phyloP scores from a whole-genome alignment of 2,797 vertebrate genomes.

The Nyctalus aviator region DNA sequence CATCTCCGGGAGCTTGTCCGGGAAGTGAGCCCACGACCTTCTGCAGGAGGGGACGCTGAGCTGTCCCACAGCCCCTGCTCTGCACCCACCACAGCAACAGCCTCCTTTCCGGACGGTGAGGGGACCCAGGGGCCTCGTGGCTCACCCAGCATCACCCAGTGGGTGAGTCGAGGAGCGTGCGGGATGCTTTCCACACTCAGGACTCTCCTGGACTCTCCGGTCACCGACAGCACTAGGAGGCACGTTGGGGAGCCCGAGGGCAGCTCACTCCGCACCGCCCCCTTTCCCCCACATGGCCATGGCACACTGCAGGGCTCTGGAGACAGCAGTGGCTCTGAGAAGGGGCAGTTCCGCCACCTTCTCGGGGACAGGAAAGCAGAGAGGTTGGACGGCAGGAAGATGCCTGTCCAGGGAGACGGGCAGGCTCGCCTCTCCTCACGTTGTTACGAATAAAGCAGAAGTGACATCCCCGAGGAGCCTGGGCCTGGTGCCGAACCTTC shows the following conservation, averaged over 20 bases:
- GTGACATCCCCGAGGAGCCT: fast-evolving
- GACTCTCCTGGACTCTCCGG: not conserved
- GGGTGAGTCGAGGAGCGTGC: not conserved
- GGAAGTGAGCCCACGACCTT: fast-evolving
- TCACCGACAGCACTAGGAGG: not conserved
- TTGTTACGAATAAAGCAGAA: fast-evolving
- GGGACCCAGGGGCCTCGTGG: not conserved
- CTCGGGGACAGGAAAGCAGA: not conserved
- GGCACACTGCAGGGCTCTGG: not conserved
- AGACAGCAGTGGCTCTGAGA: not conserved
- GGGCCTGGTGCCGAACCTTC: not conserved
- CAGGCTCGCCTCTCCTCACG: fast-evolving
- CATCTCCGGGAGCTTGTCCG: fast-evolving
- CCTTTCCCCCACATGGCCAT: not conserved
- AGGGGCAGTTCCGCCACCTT: too few relatives aligned
- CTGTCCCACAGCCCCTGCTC: not conserved
- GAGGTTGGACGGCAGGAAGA: not conserved
- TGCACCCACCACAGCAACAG: too few relatives aligned
- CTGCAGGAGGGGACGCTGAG: too few relatives aligned
- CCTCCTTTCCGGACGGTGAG: not conserved
- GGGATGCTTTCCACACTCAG: not conserved
- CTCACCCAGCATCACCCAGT: not conserved
- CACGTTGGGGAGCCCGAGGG: not conserved
- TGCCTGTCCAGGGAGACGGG: fast-evolving
- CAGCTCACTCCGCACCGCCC: not conserved